A percentile compares a stretch with the other conserved stretches of the same genome.
These are phyloP conservation scores for Oikopleura vanhoeffeni DNA, from an alignment of 23 tunicate species.

Conservation along the genomic window DNA sequence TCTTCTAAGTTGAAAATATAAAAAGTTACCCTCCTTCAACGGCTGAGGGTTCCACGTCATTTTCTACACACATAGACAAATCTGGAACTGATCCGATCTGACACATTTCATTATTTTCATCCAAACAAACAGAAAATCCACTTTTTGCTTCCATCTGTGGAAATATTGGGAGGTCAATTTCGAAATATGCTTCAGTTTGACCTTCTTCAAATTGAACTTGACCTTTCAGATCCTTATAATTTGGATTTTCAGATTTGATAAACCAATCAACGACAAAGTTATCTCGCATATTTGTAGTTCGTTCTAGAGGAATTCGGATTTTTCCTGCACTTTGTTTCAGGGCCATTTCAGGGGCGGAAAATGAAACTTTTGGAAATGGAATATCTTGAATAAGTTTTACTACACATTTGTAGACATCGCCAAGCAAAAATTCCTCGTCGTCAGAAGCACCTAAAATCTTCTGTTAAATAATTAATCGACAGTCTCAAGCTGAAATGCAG, in stretches of 20 bases:
- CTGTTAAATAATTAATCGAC: no score
- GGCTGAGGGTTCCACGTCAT: constrained; percentile 5
- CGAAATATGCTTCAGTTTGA: not conserved
- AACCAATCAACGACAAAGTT: not conserved
- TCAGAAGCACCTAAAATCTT: constrained; percentile 1
- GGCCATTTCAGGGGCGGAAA: not conserved
- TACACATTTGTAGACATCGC: not conserved
- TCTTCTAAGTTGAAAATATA: no score
- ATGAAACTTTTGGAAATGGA: not conserved
- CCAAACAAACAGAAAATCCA: not conserved
- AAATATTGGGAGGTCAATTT: not conserved
- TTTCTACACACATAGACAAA: not conserved
- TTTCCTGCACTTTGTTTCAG: not conserved
- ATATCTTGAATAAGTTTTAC: not conserved
- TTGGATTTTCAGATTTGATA: constrained; percentile 4
- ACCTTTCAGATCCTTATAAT: not conserved
- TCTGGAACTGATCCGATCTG: not conserved
- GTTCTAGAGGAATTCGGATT: not conserved
- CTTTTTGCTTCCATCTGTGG: not conserved
- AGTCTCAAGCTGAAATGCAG: no score
- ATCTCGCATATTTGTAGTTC: constrained; percentile 10
- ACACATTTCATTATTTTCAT: not conserved
- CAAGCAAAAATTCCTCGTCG: not conserved
- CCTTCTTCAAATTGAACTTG: not conserved
- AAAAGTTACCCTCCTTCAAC: no score